Evolutionary conservation across 2,888 invertebrate genomes (phyloP).

Genomic region (Lepidochitona cinerea): DNA sequence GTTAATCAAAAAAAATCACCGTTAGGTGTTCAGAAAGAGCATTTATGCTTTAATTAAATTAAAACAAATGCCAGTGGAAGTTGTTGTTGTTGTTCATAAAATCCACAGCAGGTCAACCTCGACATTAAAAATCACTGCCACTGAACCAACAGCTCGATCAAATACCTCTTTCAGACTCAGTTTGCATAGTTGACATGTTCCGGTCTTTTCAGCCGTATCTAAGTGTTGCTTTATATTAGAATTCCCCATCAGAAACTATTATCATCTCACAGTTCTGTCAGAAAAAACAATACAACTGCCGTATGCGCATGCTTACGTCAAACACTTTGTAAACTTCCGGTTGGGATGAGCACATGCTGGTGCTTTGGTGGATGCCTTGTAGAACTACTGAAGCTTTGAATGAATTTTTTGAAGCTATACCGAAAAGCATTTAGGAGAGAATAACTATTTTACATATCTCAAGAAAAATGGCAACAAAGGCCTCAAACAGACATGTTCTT

Average conservation of each 20-base stretch:
- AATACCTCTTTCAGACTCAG: slow-evolving; percentile 82
- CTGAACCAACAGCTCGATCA: no score
- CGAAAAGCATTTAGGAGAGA: no score
- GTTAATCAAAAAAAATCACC: no score
- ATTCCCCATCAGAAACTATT: slow-evolving; percentile 84
- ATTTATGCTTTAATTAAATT: no score
- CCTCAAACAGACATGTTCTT: slow-evolving; percentile 36
- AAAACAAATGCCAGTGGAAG: no score
- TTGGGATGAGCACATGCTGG: slow-evolving; percentile 1
- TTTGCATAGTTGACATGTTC: slow-evolving; percentile 89
- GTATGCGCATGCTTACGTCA: slow-evolving; percentile 5
- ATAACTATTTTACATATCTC: no score
- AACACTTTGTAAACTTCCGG: neutral
- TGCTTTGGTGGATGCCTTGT: slow-evolving; percentile 17
- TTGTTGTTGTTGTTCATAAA: no score
- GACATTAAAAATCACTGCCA: no score
- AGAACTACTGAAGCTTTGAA: no score
- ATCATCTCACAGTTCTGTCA: neutral
- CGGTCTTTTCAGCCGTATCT: slow-evolving; percentile 96
- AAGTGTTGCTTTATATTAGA: slow-evolving; percentile 87
- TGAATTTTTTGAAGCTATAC: no score
- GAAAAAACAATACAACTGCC: neutral
- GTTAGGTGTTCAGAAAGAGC: no score
- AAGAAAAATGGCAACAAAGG: neutral
- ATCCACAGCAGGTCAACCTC: no score